A percentile compares a stretch with the other conserved stretches of the same genome.
Conservation (phyloP, 1,140 invertebrate species). For the Dreissena rostriformis region DNA sequence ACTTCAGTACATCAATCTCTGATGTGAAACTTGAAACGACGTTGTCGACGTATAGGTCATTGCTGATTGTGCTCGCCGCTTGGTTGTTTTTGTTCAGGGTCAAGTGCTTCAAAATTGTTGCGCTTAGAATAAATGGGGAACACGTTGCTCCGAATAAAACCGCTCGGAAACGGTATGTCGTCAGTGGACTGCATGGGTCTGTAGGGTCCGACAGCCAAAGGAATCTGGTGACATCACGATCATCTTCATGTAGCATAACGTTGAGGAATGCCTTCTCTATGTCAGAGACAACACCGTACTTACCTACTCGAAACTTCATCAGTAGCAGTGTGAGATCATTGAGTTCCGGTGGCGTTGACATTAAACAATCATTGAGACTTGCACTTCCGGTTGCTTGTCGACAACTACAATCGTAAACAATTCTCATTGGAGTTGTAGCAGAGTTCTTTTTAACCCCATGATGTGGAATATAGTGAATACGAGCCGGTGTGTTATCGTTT, state of each 20-base stretch:
- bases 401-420: conserved; percentile 1
- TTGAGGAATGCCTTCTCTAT: not conserved
- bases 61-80: not conserved
- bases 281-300: not conserved
- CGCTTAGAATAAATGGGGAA: not conserved
- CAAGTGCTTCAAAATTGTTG: not conserved
- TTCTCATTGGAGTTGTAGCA: not conserved
- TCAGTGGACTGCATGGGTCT: not conserved
- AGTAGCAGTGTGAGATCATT: not conserved
- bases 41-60: not conserved
- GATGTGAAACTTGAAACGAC: not conserved
- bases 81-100: not conserved
- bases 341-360: not conserved
- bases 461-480: not conserved
- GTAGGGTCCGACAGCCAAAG: not conserved
- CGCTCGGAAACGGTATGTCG: not conserved
- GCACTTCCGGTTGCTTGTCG: not conserved
- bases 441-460: not conserved
- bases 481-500: not conserved
- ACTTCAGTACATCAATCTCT: not conserved
- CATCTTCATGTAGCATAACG: not conserved
- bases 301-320: not conserved
- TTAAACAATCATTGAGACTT: not conserved
- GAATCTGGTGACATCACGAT: not conserved
- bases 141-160: not conserved